A percentile compares a stretch with the other conserved stretches of the same genome.
Evolutionary conservation across 1,140 invertebrate species (phyloP).

Genomic region (Dendrolimus punctatus): DNA sequence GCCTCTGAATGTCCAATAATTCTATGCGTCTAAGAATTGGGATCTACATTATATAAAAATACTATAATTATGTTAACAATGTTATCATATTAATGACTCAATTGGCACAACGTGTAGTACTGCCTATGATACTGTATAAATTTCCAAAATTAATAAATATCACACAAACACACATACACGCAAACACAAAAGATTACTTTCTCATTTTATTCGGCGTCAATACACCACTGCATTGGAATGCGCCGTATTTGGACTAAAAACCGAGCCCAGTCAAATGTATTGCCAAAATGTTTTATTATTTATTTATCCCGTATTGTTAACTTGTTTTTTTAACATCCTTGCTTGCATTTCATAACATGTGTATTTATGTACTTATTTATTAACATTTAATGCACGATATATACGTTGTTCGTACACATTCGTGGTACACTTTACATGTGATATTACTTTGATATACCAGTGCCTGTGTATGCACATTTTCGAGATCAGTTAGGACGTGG

Average conservation of each 20-base stretch:
- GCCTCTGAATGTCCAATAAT: too few species aligned
- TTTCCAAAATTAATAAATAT: neutral
- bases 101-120: too few species aligned
- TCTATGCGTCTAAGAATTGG: too few species aligned
- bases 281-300: conserved; percentile 38
- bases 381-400: conserved; percentile 63
- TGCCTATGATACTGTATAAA: neutral
- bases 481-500: conserved; percentile 43
- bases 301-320: conserved; percentile 51
- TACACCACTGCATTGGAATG: conserved; percentile 52
- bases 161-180: conserved; percentile 4
- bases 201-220: neutral
- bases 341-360: conserved; percentile 53
- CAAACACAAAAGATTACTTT: neutral
- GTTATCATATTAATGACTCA: too few species aligned
- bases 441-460: conserved; percentile 49
- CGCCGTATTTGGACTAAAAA: conserved; percentile 39
- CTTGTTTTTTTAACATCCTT: conserved; percentile 46
- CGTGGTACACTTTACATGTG: conserved; percentile 46
- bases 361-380: conserved; percentile 40
- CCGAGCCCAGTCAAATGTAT: conserved; percentile 51
- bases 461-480: conserved; percentile 63
- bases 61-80: too few species aligned
- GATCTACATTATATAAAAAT: too few species aligned
- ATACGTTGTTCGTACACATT: conserved; percentile 61